A percentile compares a stretch with the other conserved stretches of the same genome.
Evolutionary conservation across 2,888 invertebrate species (phyloP).

Genomic region (Drosophila siamana): DNA sequence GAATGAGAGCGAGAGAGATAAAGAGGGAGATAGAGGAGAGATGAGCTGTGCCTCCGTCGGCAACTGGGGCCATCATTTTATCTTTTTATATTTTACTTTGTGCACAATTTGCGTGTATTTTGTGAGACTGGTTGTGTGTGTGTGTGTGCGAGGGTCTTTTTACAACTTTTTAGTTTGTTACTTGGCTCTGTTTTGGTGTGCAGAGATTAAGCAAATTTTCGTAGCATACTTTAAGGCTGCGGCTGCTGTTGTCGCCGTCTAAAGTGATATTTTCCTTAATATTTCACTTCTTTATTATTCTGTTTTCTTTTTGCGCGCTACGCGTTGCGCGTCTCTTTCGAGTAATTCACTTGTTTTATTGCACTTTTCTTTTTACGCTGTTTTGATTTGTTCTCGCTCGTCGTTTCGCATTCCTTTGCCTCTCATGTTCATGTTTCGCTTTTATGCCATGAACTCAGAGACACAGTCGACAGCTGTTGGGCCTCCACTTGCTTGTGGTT

Average conservation of each 20-base stretch:
- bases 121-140: constrained; percentile 19
- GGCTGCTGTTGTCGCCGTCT: constrained; percentile 42
- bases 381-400: constrained; percentile 71
- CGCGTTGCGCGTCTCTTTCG: constrained; percentile 39
- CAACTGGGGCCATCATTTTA: constrained; percentile 35
- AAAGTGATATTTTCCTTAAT: constrained; percentile 68
- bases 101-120: constrained; percentile 63
- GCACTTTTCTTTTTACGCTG: constrained; percentile 74
- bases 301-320: constrained; percentile 54
- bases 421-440: constrained; percentile 46
- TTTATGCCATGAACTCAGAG: constrained; percentile 43
- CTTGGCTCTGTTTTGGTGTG: constrained; percentile 41
- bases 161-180: constrained; percentile 76
- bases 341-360: constrained; percentile 77
- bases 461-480: constrained; percentile 64
- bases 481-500: constrained; percentile 57
- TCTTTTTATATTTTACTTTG: constrained; percentile 63
- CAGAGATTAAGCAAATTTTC: constrained; percentile 75
- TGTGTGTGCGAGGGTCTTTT: constrained; percentile 52
- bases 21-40: background rate
- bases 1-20: background rate
- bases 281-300: constrained; percentile 70
- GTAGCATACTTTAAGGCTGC: constrained; percentile 54
- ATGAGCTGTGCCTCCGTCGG: constrained; percentile 11
- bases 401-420: constrained; percentile 21